phyloP scores from a whole-genome alignment of 1,140 invertebrate species.

The Trypoxylus dichotomus region DNA sequence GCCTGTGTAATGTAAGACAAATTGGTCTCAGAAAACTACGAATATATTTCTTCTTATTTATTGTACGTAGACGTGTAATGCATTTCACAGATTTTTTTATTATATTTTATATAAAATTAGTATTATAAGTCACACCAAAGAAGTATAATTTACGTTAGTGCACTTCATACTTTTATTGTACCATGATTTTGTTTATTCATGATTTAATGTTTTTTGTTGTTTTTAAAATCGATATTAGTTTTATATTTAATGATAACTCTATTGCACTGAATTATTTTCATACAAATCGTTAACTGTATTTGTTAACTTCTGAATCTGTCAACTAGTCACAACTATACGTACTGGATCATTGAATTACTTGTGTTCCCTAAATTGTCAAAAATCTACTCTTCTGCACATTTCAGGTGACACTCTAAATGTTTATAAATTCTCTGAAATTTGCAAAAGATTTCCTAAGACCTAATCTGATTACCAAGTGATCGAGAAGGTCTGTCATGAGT shows the following conservation, averaged over 20 bases:
- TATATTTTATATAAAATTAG: constrained; percentile 48
- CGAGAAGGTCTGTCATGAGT: constrained; percentile 6
- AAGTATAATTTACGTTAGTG: constrained; percentile 47
- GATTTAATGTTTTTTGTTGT: constrained; percentile 16
- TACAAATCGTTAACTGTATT: constrained; percentile 8
- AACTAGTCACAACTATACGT: constrained; percentile 47
- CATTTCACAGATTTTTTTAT: constrained; percentile 46
- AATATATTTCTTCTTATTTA: constrained; percentile 36
- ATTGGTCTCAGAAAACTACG: constrained; percentile 46
- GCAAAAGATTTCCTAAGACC: constrained; percentile 9
- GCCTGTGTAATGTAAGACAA: constrained; percentile 38
- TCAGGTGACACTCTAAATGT: constrained; percentile 27
- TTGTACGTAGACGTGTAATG: constrained; percentile 32
- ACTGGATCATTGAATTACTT: constrained; percentile 36
- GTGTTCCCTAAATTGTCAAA: constrained; percentile 29
- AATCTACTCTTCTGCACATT: constrained; percentile 25
- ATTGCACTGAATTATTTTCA: constrained; percentile 13
- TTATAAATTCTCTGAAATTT: constrained; percentile 15
- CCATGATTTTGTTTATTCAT: constrained; percentile 38
- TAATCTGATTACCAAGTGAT: constrained; percentile 25
- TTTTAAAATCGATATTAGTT: constrained; percentile 12
- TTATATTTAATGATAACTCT: constrained; percentile 16
- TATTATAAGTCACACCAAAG: constrained; percentile 51
- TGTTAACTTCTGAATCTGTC: constrained; percentile 39
- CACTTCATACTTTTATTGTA: constrained; percentile 48